These are phyloP conservation scores for Pachycephus smyrnensis DNA, from an alignment of 2,888 invertebrate species.

Conservation along the genomic window DNA sequence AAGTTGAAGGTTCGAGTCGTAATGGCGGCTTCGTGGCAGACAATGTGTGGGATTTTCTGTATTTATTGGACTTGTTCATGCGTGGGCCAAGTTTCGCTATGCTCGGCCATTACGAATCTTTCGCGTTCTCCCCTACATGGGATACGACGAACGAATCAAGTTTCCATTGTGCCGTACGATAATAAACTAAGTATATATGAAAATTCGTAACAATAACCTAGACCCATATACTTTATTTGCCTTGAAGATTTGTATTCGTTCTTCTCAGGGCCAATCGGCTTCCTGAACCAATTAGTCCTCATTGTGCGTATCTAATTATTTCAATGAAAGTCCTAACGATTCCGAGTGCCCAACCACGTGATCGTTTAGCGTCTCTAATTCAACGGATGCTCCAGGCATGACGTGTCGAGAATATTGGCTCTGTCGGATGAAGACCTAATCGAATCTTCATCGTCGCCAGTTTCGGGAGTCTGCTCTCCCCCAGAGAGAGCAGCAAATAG, in stretches of 20 bases:
- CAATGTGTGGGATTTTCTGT: constrained; percentile 13
- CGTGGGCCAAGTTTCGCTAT: neutral
- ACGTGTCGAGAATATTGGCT: neutral
- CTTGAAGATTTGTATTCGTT: neutral
- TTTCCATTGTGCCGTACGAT: neutral
- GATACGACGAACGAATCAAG: neutral
- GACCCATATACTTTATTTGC: neutral
- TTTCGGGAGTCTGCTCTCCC: neutral
- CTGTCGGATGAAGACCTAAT: neutral
- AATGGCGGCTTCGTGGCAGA: constrained; percentile 21
- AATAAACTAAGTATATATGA: neutral
- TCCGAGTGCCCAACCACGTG: neutral
- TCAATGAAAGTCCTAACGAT: neutral
- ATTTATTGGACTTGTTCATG: constrained; percentile 15
- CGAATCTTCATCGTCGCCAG: neutral
- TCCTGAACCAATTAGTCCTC: neutral
- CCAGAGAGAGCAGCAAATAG: neutral
- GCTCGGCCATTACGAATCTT: neutral
- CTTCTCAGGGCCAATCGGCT: neutral
- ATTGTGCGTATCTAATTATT: neutral
- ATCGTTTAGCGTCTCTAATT: neutral
- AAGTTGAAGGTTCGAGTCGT: constrained; percentile 14
- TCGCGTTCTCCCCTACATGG: neutral
- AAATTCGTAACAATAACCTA: neutral
- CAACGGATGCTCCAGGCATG: neutral